Evolutionary conservation across 2,888 invertebrate species (phyloP).

Genomic region (Athalia cordata): DNA sequence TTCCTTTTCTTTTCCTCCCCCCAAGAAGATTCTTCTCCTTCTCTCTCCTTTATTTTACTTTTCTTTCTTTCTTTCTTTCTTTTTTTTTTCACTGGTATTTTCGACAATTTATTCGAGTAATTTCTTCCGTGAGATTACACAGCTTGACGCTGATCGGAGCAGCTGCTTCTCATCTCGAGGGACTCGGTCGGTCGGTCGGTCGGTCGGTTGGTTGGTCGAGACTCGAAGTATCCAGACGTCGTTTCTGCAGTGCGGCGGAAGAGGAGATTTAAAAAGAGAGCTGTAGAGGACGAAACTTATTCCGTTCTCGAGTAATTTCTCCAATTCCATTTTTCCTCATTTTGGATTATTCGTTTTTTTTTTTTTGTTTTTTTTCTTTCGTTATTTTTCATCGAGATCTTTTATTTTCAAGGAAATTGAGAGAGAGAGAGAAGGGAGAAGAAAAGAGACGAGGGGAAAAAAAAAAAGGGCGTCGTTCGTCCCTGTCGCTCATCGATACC

Average conservation of each 20-base stretch:
- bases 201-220: no score
- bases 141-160: slow-evolving; percentile 42
- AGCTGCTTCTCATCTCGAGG: slow-evolving; percentile 41
- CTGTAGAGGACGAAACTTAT: slow-evolving; percentile 7
- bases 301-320: slow-evolving; percentile 17
- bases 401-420: background rate
- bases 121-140: slow-evolving; percentile 44
- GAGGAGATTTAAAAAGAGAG: slow-evolving; percentile 25
- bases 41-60: background rate
- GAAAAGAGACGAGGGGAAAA: no score
- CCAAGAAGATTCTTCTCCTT: no score
- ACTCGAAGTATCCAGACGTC: background rate
- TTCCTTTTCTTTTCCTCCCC: background rate
- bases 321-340: background rate
- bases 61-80: background rate
- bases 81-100: slow-evolving; percentile 28
- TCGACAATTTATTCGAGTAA: slow-evolving; percentile 43
- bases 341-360: background rate
- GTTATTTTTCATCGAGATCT: background rate
- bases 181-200: background rate
- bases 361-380: background rate
- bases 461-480: no score
- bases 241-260: background rate
- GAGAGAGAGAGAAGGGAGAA: no score
- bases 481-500: no score